These are phyloP conservation scores for Seira sanloemensis DNA, from an alignment of 2,888 invertebrate genomes.

Conservation along the genomic window DNA sequence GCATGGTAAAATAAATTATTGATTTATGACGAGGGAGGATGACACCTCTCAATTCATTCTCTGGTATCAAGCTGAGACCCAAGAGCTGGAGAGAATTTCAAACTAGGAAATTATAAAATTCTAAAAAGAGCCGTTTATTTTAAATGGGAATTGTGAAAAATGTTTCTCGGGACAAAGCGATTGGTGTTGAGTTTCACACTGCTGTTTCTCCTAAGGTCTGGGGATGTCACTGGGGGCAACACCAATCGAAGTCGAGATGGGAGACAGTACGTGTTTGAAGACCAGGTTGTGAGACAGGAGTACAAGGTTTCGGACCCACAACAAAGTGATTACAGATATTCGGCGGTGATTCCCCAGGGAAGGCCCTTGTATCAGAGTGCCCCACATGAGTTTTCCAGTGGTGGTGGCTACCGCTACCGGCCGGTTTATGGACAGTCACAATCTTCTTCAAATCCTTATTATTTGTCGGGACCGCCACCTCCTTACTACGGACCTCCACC, in stretches of 20 bases:
- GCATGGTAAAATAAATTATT: neutral
- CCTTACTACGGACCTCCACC: neutral
- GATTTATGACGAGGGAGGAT: neutral
- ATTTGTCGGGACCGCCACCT: neutral
- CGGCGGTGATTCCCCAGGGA: neutral
- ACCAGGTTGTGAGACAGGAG: neutral
- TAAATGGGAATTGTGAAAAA: neutral
- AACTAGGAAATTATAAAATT: neutral
- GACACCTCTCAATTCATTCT: constrained; percentile 8
- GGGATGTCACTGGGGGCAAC: neutral
- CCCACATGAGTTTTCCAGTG: neutral
- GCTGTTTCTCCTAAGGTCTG: neutral
- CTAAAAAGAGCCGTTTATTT: neutral
- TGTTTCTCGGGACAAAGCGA: neutral
- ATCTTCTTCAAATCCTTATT: neutral
- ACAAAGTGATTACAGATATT: neutral
- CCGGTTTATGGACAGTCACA: neutral
- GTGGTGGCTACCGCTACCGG: neutral
- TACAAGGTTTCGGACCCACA: neutral
- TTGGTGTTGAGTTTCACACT: too few species aligned
- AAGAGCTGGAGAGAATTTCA: too few species aligned
- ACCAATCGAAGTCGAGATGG: neutral
- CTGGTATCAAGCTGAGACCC: neutral
- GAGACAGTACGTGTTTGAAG: neutral
- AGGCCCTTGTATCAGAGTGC: neutral